Evolutionary conservation across 23 tunicate genomes (phyloP), one percentile per base, ranked within the genome.

Genomic region (Ciona savignyi): DNA sequence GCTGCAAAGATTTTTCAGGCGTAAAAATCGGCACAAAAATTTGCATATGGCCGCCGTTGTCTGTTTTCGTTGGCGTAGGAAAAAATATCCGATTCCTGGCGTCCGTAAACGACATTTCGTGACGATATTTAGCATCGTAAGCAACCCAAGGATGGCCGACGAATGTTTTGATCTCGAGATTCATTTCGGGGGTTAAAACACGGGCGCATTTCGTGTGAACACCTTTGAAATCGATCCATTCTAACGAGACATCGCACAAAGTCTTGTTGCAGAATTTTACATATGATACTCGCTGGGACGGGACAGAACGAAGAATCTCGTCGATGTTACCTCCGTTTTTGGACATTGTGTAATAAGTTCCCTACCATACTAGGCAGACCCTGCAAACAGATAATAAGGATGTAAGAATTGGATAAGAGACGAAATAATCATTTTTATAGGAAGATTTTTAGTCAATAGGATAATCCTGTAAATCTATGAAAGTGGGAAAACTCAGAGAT

Each of bases 81-180:
- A 80, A 80, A 71, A 35, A 80, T 21, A 80, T 33, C 20, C 25
- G 4, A 2, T 19, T 30, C 0, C 71, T 28, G 1, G 33, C 70
- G 33, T 77, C 15, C 3, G 73, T 28, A 81, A 81, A 81, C 32
- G 23, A 25, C 65, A 73, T 34, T 3, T 67, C 25, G 61, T 81
- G 67, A 2, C 77, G 32, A 65, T 65, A 81, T 27, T 73, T 65
- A 3, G 29, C n/a, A 30, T 81, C 86, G 48, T 74, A 73, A 1
- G 74, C 86, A 32, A 81, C 49, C 78, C 78, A 81, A 1, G 86
- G 86, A 66, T 81, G 86, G 15, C 86, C 86, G 66, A 81, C 86
- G 67, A 23, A 74, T 1, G 86, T 81, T 81, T 73, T 65, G 2
- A 81, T 32, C 34, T 60, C 19, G 48, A 73, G 22, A 21, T 42